Percentiles rank a stretch among this genome's conserved stretches.
Conservation (phyloP, 2,888 invertebrate species). For the Megamerina dolium region DNA sequence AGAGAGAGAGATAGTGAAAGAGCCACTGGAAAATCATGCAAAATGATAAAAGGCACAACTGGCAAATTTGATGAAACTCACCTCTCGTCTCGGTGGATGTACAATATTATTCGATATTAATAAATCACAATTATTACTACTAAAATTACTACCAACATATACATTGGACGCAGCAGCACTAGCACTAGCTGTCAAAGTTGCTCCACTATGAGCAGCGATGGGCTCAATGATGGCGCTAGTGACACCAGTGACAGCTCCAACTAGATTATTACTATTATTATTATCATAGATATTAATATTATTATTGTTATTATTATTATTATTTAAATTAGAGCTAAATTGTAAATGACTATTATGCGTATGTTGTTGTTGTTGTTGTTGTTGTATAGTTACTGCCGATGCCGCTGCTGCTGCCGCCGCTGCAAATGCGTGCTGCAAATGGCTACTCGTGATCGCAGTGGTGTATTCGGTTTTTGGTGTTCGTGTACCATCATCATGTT, state of each 20-base stretch:
- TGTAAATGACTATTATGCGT: conserved; percentile 22
- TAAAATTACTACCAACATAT: conserved; percentile 26
- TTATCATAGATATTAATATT: too few species aligned
- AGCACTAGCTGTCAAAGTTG: conserved; percentile 3
- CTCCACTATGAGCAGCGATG: too few species aligned
- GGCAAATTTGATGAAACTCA: conserved; percentile 21
- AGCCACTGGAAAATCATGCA: not conserved
- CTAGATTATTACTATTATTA: too few species aligned
- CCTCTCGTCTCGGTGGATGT: conserved; percentile 50
- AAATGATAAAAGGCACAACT: not conserved
- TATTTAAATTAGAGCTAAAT: conserved; percentile 25
- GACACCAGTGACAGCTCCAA: too few species aligned
- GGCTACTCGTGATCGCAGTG: conserved; percentile 29
- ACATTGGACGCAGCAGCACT: not conserved
- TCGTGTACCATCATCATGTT: conserved; percentile 26
- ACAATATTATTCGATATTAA: conserved; percentile 48
- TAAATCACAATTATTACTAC: conserved; percentile 48
- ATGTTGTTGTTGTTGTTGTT: conserved; percentile 19
- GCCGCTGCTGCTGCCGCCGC: conserved; percentile 19
- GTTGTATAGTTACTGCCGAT: conserved; percentile 14
- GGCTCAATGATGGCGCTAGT: too few species aligned
- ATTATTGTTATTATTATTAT: conserved; percentile 40
- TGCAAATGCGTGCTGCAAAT: conserved; percentile 33
- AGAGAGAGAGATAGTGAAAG: too few species aligned
- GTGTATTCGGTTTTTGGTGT: conserved; percentile 40